A percentile compares a stretch with the other conserved stretches of the same genome.
Conservation (phyloP, 1,140 invertebrate species). For the Eciton burchellii region DNA sequence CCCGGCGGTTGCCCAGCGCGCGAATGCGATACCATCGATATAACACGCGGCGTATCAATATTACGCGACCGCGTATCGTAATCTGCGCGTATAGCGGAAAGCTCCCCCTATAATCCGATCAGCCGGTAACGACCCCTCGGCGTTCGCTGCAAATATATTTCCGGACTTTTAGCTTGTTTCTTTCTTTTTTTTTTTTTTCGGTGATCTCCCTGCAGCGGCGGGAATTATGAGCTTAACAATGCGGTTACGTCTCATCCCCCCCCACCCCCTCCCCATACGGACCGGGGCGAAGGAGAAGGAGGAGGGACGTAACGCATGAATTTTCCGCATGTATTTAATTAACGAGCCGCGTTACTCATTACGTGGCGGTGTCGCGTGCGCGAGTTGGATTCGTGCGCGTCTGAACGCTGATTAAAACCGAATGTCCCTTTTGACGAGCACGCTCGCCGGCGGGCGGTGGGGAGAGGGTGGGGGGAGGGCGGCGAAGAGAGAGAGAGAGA, state of each 20-base stretch:
- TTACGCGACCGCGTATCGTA: conserved; percentile 54
- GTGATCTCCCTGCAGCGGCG: neutral
- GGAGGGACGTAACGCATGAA: conserved; percentile 8
- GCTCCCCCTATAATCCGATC: conserved; percentile 58
- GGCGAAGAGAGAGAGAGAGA: no score
- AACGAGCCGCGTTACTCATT: conserved; percentile 36
- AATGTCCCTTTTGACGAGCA: conserved; percentile 47
- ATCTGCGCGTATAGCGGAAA: conserved; percentile 53
- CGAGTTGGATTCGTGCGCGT: conserved; percentile 12
- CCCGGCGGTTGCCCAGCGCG: conserved; percentile 46
- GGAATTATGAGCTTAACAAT: conserved; percentile 25
- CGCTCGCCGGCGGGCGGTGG: conserved; percentile 16
- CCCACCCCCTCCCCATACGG: no score
- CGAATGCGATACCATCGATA: conserved; percentile 59
- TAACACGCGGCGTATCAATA: conserved; percentile 57
- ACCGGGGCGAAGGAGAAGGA: no score
- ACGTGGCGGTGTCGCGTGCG: conserved; percentile 13
- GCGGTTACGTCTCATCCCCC: no score
- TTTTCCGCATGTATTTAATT: conserved; percentile 44
- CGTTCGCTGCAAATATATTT: conserved; percentile 46
- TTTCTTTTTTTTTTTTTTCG: no score
- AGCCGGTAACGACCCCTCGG: conserved; percentile 40
- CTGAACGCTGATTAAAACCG: conserved; percentile 52
- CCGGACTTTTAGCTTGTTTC: conserved; percentile 17
- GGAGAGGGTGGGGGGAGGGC: no score